Evolutionary conservation across 2,113 vertebrate species (phyloP), one percentile per base, ranked within the genome.

Genomic region (Numida meleagris): DNA sequence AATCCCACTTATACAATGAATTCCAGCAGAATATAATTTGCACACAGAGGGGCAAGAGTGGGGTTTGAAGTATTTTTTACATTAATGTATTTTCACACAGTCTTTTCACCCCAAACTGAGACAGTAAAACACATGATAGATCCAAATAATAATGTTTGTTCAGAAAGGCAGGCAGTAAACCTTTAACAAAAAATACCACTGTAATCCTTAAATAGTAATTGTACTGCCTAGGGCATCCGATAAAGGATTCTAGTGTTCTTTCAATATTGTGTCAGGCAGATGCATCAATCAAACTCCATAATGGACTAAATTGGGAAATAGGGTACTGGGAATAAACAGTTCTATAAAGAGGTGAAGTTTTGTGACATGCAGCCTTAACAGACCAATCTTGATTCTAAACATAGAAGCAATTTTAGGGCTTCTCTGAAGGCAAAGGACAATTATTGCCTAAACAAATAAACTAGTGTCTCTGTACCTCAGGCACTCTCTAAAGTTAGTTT

Each of bases 391-490:
- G 97, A 97, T 98, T 97, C 98, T 98, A 98, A 98, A 98, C 94
- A 98, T 98, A 98, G 98, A 97, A 97, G 96, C 97, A 98, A 98
- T 98, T 98, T 97, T 94, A 95, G 29, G 94, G 72, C 93, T 96
- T 89, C 94, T 97, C 96, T 97, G 93, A 95, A 97, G 97, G 97
- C 95, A 96, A 77, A 95, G 96, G 97, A 97, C 97, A 97, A 97
- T 98, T 98, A 98, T 96, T 98, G 96, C 88, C 96, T 95, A 98
- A 98, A 98, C 98, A 98, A 98, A 97, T 97, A 97, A 98, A 98
- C 97, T 96, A 98, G 97, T 98, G 98, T 98, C 97, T 98, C 94
- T 81, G 34, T 92, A 97, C 96, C 94, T 96, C 94, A 46, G 95
- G 96, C 96, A 61, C 78, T 76, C 79, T 89, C 93, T 88, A 72